These are phyloP conservation scores for Tethea ocularis DNA, from an alignment of 2,888 invertebrate species.

Conservation along the genomic window DNA sequence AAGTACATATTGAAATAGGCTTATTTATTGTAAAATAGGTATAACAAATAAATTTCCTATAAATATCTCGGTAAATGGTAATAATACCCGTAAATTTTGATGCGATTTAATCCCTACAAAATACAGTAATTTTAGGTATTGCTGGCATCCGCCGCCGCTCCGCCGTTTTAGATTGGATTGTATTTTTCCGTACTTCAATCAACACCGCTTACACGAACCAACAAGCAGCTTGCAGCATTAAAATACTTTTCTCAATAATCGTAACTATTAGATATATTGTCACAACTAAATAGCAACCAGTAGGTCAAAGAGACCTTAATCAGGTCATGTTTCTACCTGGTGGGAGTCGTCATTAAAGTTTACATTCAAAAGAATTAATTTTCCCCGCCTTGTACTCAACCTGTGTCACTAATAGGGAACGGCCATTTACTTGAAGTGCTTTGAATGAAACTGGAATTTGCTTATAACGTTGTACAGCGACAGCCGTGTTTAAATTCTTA, in stretches of 20 bases:
- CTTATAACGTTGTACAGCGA: not conserved
- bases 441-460: too few species aligned
- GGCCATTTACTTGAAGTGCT: constrained; percentile 14
- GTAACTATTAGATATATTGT: not conserved
- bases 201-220: too few species aligned
- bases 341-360: not conserved
- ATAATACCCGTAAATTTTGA: not conserved
- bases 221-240: too few species aligned
- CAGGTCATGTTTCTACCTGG: not conserved
- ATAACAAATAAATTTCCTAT: not conserved
- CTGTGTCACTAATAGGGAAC: constrained; percentile 12
- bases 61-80: not conserved
- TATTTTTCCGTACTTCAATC: too few species aligned
- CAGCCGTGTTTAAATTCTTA: not conserved
- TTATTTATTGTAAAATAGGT: too few species aligned
- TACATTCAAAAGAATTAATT: not conserved
- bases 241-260: too few species aligned
- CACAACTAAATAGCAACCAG: not conserved
- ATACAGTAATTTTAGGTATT: constrained; percentile 4
- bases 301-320: not conserved
- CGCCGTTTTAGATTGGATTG: too few species aligned
- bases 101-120: not conserved
- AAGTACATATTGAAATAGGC: too few species aligned
- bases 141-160: constrained; percentile 23
- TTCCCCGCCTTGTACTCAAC: constrained; percentile 4